Evolutionary conservation across 1,140 invertebrate genomes (phyloP), one percentile per base, ranked within the genome.

Genomic region (Xylocopa sonorina): DNA sequence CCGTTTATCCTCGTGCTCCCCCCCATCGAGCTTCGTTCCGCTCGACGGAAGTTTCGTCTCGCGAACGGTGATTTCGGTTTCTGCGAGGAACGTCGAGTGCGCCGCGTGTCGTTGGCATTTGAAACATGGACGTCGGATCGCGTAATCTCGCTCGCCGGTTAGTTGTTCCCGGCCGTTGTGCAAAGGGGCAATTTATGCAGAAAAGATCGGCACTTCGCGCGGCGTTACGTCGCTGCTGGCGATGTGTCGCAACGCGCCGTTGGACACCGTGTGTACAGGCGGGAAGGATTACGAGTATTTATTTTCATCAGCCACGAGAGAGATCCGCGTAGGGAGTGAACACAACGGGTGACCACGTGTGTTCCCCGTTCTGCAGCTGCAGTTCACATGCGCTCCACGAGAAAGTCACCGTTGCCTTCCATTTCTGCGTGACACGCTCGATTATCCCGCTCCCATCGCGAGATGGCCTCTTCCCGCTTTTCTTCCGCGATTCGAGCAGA

Each of bases 351-450:
- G 66, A 77, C 82, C 82, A 85, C 82, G 82, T 85, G 83, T 85
- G n/a, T n/a, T n/a, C n/a, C 57, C 43, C 68, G 48, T 73, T 43
- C 58, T 73, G 66, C 82, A 85, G 82, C 82, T 85, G 83, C 78
- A 57, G 71, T 84, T 85, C 78, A 81, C 81, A 81, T 85, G 73
- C n/a, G n/a, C 73, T 32, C 73, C 62, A 69, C 67, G 82, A 76
- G 82, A 75, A 78, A 81, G 78, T 71, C 74, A 62, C 67, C n/a
- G 78, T 81, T 81, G 57, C 83, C 69, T 74, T 46, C 51, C 67
- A 27, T 63, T 69, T 48, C 48, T 46, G 57, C 41, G 58, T 77
- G 34, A 78, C n/a, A n/a, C 67, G 67, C 46, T 29, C 43, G 18
- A 69, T 71, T 78, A 62, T 71, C 55, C 51, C n/a, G n/a, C 48